Evolutionary conservation across 2,888 invertebrate species (phyloP), one percentile per base, ranked within the genome.

Genomic region (Drosophila yooni): DNA sequence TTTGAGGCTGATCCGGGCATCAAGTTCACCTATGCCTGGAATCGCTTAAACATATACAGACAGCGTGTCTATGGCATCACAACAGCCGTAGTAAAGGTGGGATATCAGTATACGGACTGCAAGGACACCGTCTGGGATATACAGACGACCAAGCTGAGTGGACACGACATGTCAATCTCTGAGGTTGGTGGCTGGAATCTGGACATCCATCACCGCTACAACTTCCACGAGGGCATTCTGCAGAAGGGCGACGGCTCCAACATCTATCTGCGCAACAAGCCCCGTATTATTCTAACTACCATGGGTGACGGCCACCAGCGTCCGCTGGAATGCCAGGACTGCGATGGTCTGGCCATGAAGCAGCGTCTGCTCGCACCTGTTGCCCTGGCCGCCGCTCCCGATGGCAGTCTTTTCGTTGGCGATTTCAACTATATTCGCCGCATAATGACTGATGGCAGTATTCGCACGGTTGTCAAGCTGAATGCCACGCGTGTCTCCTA

Each of bases 121-220:
- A 96, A 96, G 87, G 96, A 97, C 91, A 95, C 98, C 51, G 97
- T 99, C 85, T 99, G 99, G 99, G 98, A 98, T 91, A 97, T 97
- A 31, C 98, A 98, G 92, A 98, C 98, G 1, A 98, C 98, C 0
- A 98, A 98, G 83, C 94, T 99, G 53, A 98, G 98, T 88, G 99
- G 99, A 0, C 98, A 98, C 91, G 98, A 99, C 91, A 98, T 99
- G 97, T 97, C 97, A 71, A 98, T 99, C 57, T 98, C 98, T 0
- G 98, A 98, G 93, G 97, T 99, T 46, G 99, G 99, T 1, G 98
- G 98, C 18, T 99, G 99, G 99, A 99, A 99, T 93, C 94, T 99
- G 82, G 98, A 99, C 92, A 98, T 99, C 77, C 99, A 99, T 94
- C 99, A 99, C 92, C 95, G 99, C 83, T 99, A 99, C 93, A 99